A percentile compares a stretch with the other conserved stretches of the same genome.
phyloP scores from a whole-genome alignment of 2,113 vertebrate species.

The Microcebus jonahi region DNA sequence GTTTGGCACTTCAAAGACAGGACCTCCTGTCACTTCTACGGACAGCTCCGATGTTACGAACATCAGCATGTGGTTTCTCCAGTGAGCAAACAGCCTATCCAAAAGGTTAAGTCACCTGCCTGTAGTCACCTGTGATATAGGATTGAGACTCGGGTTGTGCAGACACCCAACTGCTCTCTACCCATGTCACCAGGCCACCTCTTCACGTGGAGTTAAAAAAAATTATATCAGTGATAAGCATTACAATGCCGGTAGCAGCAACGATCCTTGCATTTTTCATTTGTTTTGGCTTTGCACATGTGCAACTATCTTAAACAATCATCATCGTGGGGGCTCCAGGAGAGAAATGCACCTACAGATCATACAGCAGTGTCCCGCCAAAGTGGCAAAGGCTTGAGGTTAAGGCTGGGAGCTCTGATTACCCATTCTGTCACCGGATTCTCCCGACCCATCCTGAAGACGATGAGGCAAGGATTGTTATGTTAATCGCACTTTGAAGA shows the following conservation, averaged over 20 bases:
- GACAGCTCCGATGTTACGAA: not conserved
- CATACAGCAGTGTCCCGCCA: fast-evolving
- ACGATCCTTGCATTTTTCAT: fast-evolving
- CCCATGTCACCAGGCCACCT: fast-evolving
- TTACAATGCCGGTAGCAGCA: fast-evolving
- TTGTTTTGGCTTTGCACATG: not conserved
- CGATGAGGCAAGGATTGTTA: not conserved
- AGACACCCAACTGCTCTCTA: not conserved
- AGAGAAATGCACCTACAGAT: fast-evolving
- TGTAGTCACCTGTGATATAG: fast-evolving
- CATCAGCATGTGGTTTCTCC: not conserved
- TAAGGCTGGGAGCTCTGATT: fast-evolving
- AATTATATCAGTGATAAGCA: fast-evolving
- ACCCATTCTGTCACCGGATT: fast-evolving
- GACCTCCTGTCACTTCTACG: fast-evolving
- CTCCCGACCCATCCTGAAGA: not conserved
- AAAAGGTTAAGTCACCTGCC: not conserved
- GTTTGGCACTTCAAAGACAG: not conserved
- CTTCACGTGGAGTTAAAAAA: fast-evolving
- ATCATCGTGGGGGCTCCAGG: fast-evolving
- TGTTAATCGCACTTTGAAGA: not conserved
- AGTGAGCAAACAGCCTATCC: fast-evolving
- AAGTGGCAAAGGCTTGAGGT: fast-evolving
- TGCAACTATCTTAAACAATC: not conserved
- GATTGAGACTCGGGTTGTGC: not conserved